These are phyloP conservation scores for Macrobrachium rosenbergii DNA, from an alignment of 1,140 invertebrate genomes.

Conservation along the genomic window DNA sequence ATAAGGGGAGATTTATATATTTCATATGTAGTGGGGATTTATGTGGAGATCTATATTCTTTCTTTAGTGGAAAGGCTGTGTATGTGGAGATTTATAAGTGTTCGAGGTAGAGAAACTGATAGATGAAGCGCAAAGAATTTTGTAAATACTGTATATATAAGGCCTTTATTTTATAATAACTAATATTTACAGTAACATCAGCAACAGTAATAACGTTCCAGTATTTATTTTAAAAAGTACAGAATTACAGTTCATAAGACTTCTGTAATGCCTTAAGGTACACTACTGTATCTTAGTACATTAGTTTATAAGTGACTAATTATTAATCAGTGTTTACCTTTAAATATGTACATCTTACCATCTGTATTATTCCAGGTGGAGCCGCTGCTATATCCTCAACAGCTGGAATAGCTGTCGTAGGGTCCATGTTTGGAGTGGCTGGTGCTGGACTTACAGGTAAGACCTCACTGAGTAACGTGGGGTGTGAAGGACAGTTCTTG, in stretches of 20 bases:
- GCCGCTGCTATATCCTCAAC: slow-evolving; percentile 44
- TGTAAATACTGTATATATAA: no score
- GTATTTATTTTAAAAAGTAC: no score
- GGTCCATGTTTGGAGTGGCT: slow-evolving; percentile 51
- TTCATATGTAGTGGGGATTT: no score
- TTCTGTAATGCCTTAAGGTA: no score
- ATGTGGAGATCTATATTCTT: neutral
- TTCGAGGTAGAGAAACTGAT: no score
- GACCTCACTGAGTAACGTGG: neutral
- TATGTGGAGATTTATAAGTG: neutral
- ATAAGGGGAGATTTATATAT: no score
- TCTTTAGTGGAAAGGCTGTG: neutral
- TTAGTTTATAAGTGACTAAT: neutral
- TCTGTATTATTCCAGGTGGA: slow-evolving; percentile 15
- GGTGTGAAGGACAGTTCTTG: neutral
- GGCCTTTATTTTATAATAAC: no score
- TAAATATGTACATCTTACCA: neutral
- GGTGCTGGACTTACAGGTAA: slow-evolving; percentile 52
- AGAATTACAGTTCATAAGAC: no score
- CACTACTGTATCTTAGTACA: no score
- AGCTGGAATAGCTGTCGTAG: slow-evolving; percentile 43
- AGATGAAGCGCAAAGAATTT: no score
- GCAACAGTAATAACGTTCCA: no score
- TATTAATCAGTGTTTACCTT: neutral
- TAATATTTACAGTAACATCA: no score